These are phyloP conservation scores for Eupelmus urozonus DNA, from an alignment of 2,888 invertebrate species.

Conservation along the genomic window DNA sequence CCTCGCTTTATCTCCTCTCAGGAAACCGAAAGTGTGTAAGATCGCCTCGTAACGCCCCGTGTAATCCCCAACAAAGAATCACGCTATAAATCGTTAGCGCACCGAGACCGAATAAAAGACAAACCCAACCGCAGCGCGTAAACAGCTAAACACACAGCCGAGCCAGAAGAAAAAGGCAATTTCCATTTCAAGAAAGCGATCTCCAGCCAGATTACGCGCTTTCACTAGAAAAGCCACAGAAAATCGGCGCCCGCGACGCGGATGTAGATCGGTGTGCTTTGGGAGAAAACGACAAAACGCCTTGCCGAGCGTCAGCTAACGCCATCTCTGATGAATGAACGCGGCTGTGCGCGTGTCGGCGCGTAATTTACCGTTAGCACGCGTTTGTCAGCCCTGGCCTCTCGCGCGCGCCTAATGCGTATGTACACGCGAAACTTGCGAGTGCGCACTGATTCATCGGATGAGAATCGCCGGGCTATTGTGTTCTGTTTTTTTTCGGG, in stretches of 20 bases:
- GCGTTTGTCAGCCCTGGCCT: no score
- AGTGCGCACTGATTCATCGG: background rate
- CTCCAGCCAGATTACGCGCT: background rate
- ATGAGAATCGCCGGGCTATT: background rate
- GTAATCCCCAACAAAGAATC: no score
- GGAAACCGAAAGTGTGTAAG: slow-evolving; percentile 37
- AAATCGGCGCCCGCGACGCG: no score
- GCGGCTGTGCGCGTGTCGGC: slow-evolving; percentile 19
- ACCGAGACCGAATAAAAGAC: background rate
- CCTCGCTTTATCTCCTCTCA: slow-evolving; percentile 6
- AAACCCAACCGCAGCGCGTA: background rate
- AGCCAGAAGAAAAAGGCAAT: background rate
- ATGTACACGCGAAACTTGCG: background rate
- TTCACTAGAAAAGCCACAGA: no score
- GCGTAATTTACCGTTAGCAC: slow-evolving; percentile 44
- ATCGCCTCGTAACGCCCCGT: no score
- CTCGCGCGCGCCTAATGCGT: no score
- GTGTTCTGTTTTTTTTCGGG: background rate
- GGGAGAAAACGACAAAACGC: no score
- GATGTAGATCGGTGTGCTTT: no score
- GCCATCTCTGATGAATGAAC: slow-evolving; percentile 56
- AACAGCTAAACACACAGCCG: background rate
- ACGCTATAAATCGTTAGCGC: background rate
- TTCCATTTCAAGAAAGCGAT: background rate
- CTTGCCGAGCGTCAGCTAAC: no score